Evolutionary conservation across 2,113 vertebrate species (phyloP).

Genomic region (Lontra canadensis): DNA sequence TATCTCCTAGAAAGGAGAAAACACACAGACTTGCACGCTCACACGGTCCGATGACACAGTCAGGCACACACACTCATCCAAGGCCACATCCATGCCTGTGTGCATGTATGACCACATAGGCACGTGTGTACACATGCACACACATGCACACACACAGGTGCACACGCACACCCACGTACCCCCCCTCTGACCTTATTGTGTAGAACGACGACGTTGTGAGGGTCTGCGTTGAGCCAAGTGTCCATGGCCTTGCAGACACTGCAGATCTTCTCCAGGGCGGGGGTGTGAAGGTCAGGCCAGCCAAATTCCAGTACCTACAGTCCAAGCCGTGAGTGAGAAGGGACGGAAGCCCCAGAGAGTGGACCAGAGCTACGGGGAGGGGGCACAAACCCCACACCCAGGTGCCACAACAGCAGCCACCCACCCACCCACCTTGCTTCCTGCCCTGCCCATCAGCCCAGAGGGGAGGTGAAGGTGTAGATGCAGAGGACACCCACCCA

Average conservation of each 20-base stretch:
- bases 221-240: conserved; percentile 93
- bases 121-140: fast-evolving
- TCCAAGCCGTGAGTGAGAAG: not conserved
- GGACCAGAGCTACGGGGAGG: not conserved
- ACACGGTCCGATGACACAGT: not conserved
- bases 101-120: fast-evolving
- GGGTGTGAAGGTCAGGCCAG: conserved; percentile 97
- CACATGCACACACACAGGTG: fast-evolving
- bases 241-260: conserved; percentile 99
- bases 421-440: not conserved
- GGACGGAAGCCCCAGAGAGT: not conserved
- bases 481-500: not conserved
- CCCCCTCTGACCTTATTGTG: conserved; percentile 93
- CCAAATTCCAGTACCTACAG: conserved; percentile 96
- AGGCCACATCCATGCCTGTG: not conserved
- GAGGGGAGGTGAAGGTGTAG: not conserved
- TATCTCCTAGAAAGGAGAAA: not conserved
- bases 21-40: not conserved
- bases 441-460: not conserved
- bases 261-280: conserved; percentile 97
- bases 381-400: fast-evolving
- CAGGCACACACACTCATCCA: not conserved
- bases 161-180: fast-evolving
- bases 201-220: conserved; percentile 95
- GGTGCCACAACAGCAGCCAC: fast-evolving